Base-by-base conservation (phyloP, 2,888 invertebrate genomes). In the Colletes collaris region DNA sequence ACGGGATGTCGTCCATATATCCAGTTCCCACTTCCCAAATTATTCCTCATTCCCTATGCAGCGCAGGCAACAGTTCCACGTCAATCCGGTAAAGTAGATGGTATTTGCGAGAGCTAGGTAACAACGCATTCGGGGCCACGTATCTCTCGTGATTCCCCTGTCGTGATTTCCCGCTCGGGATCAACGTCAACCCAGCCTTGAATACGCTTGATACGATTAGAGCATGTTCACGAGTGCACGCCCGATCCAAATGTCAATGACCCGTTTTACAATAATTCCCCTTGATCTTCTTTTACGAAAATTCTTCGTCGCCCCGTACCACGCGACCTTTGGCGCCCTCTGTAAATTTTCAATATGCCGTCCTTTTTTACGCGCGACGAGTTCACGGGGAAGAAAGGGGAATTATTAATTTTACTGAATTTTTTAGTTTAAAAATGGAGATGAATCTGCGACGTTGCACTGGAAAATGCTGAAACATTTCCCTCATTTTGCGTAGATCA, bases 141-240 rank as follows among this genome's bases (percentile, higher is more conserved):
- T 65, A 35, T 44, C n/a, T n/a, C 4, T 13, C 35, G 27, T 46
- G 55, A 62, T 78, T 59, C 49, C 50, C 53, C 60, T 55, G n/a
- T 27, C 27, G 27, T 27, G 27, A 27, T 27, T 27, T 27, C 27
- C 27, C 27, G 27, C 27, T 27, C 27, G n/a, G 50, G n/a, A 69
- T 62, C 16, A 27, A 69, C 19, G 40, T 44, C n/a, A 49, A 1
- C 27, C 6, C 6, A 52, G 27, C 6, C 37, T 16, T 10, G 35
- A n/a, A 27, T 56, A 62, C 44, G n/a, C 13, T 56, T 69, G 64
- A 65, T 55, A 56, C 52, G 55, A 65, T 78, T 60, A 46, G n/a
- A 76, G 44, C 64, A n/a, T 7, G 4, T 46, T 46, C 44, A n/a
- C 8, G 53, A n/a, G 44, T 13, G 7, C 2, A 44, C 19, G 27